phyloP scores from a whole-genome alignment of 1,140 invertebrate genomes.

The Globodera ellingtonae region DNA sequence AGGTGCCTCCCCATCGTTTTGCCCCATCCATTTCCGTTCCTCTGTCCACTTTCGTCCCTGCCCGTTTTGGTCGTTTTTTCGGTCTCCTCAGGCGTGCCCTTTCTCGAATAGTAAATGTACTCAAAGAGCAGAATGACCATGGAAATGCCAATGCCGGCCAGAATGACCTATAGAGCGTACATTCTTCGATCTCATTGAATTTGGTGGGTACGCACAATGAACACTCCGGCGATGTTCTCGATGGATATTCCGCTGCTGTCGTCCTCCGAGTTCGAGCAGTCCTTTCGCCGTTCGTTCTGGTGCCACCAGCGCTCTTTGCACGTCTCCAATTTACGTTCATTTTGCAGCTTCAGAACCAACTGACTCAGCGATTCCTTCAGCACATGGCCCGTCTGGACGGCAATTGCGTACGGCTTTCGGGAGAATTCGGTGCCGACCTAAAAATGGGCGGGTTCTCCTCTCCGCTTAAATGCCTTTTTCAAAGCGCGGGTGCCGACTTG shows the following conservation, averaged over 20 bases:
- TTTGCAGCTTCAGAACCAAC: slow-evolving; percentile 87
- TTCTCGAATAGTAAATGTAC: slow-evolving; percentile 82
- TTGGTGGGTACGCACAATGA: slow-evolving; percentile 71
- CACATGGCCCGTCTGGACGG: slow-evolving; percentile 81
- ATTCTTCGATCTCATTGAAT: neutral
- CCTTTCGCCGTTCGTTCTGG: slow-evolving; percentile 76
- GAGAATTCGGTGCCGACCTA: slow-evolving; percentile 87
- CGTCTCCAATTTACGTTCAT: slow-evolving; percentile 85
- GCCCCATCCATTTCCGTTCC: neutral
- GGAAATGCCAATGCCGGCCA: slow-evolving; percentile 86
- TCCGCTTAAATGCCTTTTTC: neutral
- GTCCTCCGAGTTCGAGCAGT: slow-evolving; percentile 84
- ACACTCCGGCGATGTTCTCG: slow-evolving; percentile 93
- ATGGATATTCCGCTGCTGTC: slow-evolving; percentile 91
- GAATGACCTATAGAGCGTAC: slow-evolving; percentile 73
- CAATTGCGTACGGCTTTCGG: slow-evolving; percentile 90
- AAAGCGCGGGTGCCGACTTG: slow-evolving; percentile 68
- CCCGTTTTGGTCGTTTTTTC: neutral
- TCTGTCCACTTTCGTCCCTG: neutral
- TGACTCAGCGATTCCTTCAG: slow-evolving; percentile 32
- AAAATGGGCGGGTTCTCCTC: neutral
- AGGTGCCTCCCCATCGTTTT: neutral
- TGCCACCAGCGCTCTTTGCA: slow-evolving; percentile 95
- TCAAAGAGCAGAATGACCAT: slow-evolving; percentile 88
- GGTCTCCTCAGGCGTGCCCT: neutral